Conservation (phyloP, 2,797 vertebrate genomes). For the Sebastolobus alascanus region DNA sequence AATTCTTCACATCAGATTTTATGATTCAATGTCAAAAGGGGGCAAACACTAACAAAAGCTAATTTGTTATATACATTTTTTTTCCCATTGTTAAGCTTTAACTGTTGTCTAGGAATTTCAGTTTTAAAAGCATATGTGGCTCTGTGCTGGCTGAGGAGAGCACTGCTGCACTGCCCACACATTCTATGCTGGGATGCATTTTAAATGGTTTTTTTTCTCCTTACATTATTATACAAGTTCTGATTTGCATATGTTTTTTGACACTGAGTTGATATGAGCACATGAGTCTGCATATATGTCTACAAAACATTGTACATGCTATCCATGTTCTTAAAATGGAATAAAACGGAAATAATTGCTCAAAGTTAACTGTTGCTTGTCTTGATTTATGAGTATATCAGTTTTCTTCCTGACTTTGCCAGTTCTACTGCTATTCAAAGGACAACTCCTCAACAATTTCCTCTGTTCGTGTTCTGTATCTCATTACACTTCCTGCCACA, state of each 20-base stretch:
- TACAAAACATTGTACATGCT: not conserved
- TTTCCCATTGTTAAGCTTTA: not conserved
- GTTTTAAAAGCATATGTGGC: not conserved
- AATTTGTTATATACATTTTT: too few species aligned
- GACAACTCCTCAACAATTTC: not conserved
- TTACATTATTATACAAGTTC: not conserved
- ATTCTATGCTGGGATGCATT: not conserved
- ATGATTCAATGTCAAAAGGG: not conserved
- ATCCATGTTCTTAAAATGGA: not conserved
- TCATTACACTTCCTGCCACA: not conserved
- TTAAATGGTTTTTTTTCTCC: not conserved
- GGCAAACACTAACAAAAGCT: not conserved
- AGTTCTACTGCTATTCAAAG: not conserved
- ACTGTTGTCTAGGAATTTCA: not conserved
- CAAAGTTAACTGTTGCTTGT: not conserved
- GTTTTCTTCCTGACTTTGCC: not conserved
- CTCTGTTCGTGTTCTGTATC: not conserved
- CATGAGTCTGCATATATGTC: not conserved
- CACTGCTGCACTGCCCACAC: not conserved
- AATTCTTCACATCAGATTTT: not conserved
- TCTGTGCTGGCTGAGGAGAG: not conserved
- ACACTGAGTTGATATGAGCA: not conserved
- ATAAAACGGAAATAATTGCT: not conserved
- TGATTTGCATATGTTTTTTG: slow-evolving; percentile 1
- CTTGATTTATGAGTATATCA: not conserved